Base-by-base conservation (phyloP, 2,797 vertebrate genomes). In the Muscicapa striata region DNA sequence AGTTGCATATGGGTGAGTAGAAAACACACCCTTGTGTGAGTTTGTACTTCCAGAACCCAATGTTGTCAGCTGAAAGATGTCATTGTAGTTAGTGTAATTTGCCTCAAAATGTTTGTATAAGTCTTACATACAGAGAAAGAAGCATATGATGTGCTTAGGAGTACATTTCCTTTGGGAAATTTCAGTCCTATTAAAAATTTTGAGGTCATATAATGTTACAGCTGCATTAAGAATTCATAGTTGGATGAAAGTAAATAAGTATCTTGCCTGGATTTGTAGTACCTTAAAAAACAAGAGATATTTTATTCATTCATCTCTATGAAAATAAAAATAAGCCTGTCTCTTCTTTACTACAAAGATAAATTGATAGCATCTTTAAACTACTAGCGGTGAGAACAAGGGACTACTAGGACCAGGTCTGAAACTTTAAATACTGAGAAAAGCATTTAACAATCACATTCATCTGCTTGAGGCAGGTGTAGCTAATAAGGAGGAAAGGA, bases 401-500 rank as follows among this genome's bases (percentile, higher is more conserved):
- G 26, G 77, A 92, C 27, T 51, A 16, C 5, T 36, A 49, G 45
- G 45, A 95, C 69, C 6, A 48, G 20, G 16, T 61, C 49, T 96
- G 90, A 89, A 68, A 87, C 79, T 84, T 90, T 70, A 93, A 92
- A 66, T 87, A 61, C 51, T 61, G 70, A 94, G 92, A 82, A 96
- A 92, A 84, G 10, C 58, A 49, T 80, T 91, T 92, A 92, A 92
- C 67, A 93, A 89, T 91, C 89, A 85, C 45, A 51, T 40, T 85
- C 76, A 72, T 88, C 80, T 95, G 73, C 55, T 93, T 67, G 32
- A 96, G 97, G 92, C 98, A 98, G 98, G 98, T 98, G 97, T 97
- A 95, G 93, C 94, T 97, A 97, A 97, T 98, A 98, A 98, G 97
- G 94, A 97, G 93, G 93, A 97, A 96, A 94, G 84, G 91, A 96